Evolutionary conservation across 2,113 vertebrate genomes (phyloP), one percentile per base, ranked within the genome.

Genomic region (Oncorhynchus gorbuscha): DNA sequence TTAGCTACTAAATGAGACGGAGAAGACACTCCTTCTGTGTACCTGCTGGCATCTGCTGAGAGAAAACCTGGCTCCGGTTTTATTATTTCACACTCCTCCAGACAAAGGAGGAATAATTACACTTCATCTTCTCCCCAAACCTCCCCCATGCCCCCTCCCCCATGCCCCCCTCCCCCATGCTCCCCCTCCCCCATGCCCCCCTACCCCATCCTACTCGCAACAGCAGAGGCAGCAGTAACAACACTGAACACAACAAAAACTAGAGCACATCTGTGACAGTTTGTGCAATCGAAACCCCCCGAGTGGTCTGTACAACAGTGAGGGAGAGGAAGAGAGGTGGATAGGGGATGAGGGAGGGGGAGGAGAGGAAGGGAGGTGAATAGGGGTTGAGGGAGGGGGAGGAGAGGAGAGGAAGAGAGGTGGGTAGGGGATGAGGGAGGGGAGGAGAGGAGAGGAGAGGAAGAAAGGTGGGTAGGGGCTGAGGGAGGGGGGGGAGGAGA

Each of bases 101-200:
- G 77, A 79, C 78, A 72, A 62, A 68, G 70, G 73, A 74, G 79
- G 76, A 86, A 79, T 83, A 81, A 86, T 83, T 81, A 81, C 75
- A 81, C 68, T 76, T 72, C 67, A 68, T 83, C 79, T 84, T 79
- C 76, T 45, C 71, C 68, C 72, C 35, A 68, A 79, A 79, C 32
- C 11, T 16, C 20, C 66, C 26, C 30, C 30, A 11, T 30, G 2
- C 24, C 24, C 39, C 39, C 30, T 32, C 30, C 24, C 26, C 62
- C 62, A 12, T 22, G 3, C 4, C n/a, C 7, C 39, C 39, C 30
- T 32, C 30, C 24, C 26, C 62, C 62, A 12, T 22, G 3, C 4
- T n/a, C 30, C 30, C 28, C 30, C 24, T 30, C 30, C 30, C 32
- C 14, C 16, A 4, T 5, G 24, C 26, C 26, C n/a, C 24, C 30